phyloP scores from a whole-genome alignment of 2,113 vertebrate genomes.

The Corythaixoides concolor region DNA sequence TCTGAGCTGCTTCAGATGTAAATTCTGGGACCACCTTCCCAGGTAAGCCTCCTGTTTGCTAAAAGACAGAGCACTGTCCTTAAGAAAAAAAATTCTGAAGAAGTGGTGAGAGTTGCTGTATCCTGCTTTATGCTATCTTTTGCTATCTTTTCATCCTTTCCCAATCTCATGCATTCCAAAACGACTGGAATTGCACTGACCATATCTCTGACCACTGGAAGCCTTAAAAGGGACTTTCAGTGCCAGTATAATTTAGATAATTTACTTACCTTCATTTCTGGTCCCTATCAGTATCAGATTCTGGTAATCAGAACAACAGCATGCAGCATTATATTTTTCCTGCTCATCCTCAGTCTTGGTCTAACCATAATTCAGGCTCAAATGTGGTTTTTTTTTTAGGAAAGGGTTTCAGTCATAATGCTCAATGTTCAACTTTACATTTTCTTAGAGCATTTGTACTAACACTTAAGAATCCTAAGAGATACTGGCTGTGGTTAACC shows the following conservation, averaged over 20 bases:
- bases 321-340: not conserved
- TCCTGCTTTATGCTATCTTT: not conserved
- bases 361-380: not conserved
- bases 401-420: not conserved
- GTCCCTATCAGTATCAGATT: not conserved
- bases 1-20: not conserved
- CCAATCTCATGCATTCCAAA: not conserved
- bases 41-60: not conserved
- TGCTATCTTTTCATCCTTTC: not conserved
- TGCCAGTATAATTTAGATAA: not conserved
- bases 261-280: not conserved
- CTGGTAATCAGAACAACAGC: not conserved
- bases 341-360: not conserved
- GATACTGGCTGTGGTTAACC: not conserved
- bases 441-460: not conserved
- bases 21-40: not conserved
- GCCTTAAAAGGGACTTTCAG: not conserved
- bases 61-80: not conserved
- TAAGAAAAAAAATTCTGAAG: not conserved
- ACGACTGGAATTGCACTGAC: not conserved
- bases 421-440: not conserved
- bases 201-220: not conserved
- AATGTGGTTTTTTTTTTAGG: not conserved
- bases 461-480: not conserved
- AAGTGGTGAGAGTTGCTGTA: not conserved